Evolutionary conservation across 2,888 invertebrate species (phyloP).

Genomic region (Pristionchus entomophagus): DNA sequence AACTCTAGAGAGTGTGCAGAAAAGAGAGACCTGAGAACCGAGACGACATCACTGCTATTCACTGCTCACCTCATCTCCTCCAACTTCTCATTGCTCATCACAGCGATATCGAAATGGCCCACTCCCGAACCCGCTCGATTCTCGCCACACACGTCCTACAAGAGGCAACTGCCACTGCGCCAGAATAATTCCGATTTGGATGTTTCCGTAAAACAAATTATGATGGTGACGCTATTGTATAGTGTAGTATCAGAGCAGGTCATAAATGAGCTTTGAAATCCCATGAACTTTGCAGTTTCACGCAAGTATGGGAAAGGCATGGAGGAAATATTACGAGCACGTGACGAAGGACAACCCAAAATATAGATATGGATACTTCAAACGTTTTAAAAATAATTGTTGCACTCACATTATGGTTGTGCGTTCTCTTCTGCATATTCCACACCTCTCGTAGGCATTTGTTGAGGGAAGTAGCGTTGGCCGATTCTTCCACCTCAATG

Average conservation of each 20-base stretch:
- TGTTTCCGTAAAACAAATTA: too few species aligned
- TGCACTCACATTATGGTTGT: slow-evolving; percentile 56
- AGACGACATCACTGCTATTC: too few species aligned
- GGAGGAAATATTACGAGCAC: background rate
- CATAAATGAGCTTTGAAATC: too few species aligned
- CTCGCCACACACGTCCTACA: slow-evolving; percentile 70
- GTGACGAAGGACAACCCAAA: too few species aligned
- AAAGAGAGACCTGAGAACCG: too few species aligned
- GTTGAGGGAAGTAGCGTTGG: slow-evolving; percentile 56
- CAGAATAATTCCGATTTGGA: too few species aligned
- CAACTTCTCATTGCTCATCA: slow-evolving; percentile 56
- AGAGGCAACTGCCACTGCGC: background rate
- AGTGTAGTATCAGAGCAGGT: too few species aligned
- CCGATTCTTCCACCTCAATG: slow-evolving; percentile 50
- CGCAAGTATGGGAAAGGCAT: too few species aligned
- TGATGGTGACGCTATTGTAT: too few species aligned
- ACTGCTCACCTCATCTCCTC: slow-evolving; percentile 62
- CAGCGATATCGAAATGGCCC: slow-evolving; percentile 60
- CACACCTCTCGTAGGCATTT: slow-evolving; percentile 63
- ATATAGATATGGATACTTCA: background rate
- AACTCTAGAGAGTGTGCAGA: too few species aligned
- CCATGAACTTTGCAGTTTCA: too few species aligned
- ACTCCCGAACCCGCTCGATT: slow-evolving; percentile 65
- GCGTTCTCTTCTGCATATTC: slow-evolving; percentile 56
- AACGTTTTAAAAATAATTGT: background rate